Evolutionary conservation across 2,113 vertebrate species (phyloP).

Genomic region (Sturnus vulgaris): DNA sequence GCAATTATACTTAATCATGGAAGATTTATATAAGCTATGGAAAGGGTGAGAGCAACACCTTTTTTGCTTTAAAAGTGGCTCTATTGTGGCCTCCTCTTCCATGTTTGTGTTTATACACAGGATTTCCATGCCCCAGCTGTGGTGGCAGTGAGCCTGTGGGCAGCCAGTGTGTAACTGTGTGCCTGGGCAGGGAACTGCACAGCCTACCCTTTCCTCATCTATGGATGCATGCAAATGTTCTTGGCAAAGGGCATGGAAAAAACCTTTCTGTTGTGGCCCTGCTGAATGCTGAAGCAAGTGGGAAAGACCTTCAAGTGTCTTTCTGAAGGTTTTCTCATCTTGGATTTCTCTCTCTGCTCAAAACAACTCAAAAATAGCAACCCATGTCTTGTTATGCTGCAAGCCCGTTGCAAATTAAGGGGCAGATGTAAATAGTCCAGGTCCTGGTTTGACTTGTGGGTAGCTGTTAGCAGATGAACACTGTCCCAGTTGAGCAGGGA

Average conservation of each 20-base stretch:
- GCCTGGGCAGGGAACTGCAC: neutral
- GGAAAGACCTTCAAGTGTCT: neutral
- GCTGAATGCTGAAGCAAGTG: neutral
- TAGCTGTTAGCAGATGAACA: neutral
- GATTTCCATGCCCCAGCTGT: neutral
- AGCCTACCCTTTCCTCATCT: neutral
- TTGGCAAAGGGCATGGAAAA: neutral
- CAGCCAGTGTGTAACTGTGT: neutral
- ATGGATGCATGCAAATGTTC: neutral
- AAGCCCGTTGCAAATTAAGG: neutral
- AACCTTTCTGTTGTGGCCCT: neutral
- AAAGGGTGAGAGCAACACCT: neutral
- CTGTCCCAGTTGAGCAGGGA: neutral
- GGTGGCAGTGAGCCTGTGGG: neutral
- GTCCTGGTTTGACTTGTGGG: neutral
- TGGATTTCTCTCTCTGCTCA: neutral
- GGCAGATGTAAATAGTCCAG: neutral
- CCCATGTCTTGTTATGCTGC: neutral
- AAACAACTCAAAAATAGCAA: neutral
- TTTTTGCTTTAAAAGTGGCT: neutral
- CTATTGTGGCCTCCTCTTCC: neutral
- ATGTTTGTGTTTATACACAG: neutral
- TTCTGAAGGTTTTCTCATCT: neutral
- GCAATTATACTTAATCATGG: neutral
- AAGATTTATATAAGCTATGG: neutral